Evolutionary conservation across 2,888 invertebrate species (phyloP).

Genomic region (Chromoteleia sp.): DNA sequence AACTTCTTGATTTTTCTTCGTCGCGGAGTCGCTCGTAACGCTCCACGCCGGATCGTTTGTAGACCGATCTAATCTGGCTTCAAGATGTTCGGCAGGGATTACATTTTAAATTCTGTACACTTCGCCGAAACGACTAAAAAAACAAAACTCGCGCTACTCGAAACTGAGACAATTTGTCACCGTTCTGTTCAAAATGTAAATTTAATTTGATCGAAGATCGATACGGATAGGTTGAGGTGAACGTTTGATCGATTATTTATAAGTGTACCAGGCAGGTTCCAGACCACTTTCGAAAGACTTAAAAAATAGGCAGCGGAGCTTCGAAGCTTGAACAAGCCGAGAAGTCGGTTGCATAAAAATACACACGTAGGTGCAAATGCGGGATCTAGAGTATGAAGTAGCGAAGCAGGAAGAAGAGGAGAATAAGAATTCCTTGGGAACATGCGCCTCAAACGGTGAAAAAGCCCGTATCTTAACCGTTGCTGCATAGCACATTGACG

Average conservation of each 20-base stretch:
- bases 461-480: constrained; percentile 83
- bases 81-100: constrained; percentile 27
- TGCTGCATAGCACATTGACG: constrained; percentile 84
- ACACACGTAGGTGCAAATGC: constrained; percentile 44
- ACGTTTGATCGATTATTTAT: no score
- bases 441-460: constrained; percentile 80
- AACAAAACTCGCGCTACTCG: no score
- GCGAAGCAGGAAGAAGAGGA: constrained; percentile 63
- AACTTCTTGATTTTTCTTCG: constrained; percentile 74
- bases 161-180: no score
- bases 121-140: no score
- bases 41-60: constrained; percentile 40
- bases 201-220: no score
- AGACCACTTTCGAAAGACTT: no score
- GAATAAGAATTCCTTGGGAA: constrained; percentile 74
- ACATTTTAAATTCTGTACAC: constrained; percentile 15
- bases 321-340: no score
- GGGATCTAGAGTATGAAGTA: constrained; percentile 65
- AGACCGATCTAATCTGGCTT: constrained; percentile 28
- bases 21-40: constrained; percentile 46
- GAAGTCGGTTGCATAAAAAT: no score
- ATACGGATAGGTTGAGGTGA: no score
- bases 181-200: no score
- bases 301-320: no score
- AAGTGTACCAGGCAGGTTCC: no score